Percentiles rank a stretch among this genome's conserved stretches.
Conservation (phyloP, 2,113 vertebrate genomes). For the Rhabdornis inornatus region DNA sequence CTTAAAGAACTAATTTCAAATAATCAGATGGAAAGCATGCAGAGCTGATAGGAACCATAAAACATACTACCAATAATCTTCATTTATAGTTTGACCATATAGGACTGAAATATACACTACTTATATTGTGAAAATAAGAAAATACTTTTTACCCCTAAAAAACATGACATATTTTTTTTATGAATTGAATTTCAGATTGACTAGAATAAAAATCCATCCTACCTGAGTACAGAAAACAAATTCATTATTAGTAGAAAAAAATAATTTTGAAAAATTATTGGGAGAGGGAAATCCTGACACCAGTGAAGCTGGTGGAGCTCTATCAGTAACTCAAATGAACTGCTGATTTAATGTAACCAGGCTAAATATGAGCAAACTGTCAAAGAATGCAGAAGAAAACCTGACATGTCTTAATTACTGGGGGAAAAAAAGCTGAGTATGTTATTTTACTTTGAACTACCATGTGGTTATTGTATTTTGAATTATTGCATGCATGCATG, state of each 20-base stretch:
- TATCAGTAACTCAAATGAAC: not conserved
- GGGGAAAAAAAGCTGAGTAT: not conserved
- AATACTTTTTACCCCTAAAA: accelerated
- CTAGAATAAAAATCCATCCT: not conserved
- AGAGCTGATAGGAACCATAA: not conserved
- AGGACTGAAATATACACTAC: not conserved
- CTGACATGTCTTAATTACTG: not conserved
- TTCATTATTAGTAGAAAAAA: not conserved
- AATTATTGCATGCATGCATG: not conserved
- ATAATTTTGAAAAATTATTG: not conserved
- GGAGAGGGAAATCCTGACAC: not conserved
- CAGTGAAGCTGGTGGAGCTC: not conserved
- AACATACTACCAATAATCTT: not conserved
- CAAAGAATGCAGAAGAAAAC: not conserved
- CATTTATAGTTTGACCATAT: not conserved
- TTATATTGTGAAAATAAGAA: not conserved
- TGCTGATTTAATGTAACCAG: not conserved
- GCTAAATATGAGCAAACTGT: not conserved
- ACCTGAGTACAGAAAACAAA: not conserved
- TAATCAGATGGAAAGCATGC: not conserved
- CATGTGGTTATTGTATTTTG: not conserved
- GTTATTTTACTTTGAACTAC: not conserved
- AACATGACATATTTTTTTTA: not conserved
- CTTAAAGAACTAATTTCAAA: not conserved
- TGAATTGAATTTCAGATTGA: not conserved